Conservation (phyloP, 1,140 invertebrate genomes). For the Drosophila triauraria region DNA sequence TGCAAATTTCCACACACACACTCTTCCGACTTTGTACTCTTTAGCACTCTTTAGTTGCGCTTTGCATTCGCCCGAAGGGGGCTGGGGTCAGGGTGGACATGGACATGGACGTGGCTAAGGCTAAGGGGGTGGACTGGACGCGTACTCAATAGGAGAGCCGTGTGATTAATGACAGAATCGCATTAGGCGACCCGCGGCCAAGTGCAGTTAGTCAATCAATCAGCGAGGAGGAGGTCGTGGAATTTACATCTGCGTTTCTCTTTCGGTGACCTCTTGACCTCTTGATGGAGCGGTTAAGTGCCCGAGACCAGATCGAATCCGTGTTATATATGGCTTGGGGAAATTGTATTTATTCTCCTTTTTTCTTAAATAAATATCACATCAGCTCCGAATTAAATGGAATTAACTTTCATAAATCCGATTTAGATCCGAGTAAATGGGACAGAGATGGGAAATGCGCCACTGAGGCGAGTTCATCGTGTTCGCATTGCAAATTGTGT, state of each 20-base stretch:
- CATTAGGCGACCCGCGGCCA: conserved; percentile 44
- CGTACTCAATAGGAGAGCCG: background rate
- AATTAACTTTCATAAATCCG: conserved; percentile 24
- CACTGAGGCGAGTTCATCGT: background rate
- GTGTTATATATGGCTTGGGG: background rate
- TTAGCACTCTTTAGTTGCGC: conserved; percentile 77
- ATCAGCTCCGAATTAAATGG: background rate
- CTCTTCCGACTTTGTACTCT: conserved; percentile 70
- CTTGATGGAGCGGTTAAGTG: conserved; percentile 22
- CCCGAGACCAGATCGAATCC: background rate
- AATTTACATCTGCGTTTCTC: conserved; percentile 23
- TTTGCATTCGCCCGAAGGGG: conserved; percentile 43
- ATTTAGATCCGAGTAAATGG: conserved; percentile 4
- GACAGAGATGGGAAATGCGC: conserved; percentile 18
- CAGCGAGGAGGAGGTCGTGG: conserved; percentile 23
- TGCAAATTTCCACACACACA: conserved; percentile 55
- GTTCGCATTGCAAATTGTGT: conserved; percentile 73
- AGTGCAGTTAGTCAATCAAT: conserved; percentile 58
- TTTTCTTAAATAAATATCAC: too few species aligned
- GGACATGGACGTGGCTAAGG: conserved; percentile 3
- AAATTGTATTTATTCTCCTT: background rate
- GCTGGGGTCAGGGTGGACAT: background rate
- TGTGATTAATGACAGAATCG: conserved; percentile 58
- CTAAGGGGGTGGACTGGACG: background rate
- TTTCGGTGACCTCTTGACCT: conserved; percentile 52